Base-by-base conservation (phyloP, 2,888 invertebrate genomes). In the Cactoblastis cactorum region DNA sequence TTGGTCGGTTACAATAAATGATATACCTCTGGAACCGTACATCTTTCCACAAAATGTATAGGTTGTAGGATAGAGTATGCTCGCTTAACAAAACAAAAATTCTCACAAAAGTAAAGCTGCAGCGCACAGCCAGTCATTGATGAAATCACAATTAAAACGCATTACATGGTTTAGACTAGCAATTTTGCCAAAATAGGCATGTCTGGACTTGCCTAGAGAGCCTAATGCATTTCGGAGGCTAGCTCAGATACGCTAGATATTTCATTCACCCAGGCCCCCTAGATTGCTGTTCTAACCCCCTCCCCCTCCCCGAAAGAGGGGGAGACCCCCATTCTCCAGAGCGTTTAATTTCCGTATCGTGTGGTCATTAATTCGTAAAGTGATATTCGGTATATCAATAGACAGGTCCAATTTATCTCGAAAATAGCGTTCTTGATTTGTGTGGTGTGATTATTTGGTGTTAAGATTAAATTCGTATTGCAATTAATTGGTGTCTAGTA, bases 291-390 rank as follows among this genome's bases (percentile, higher is more conserved):
- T 85, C 80, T 79, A 75, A 67, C 67, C 71, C 65, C 69, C 71
- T n/a, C n/a, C n/a, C 55, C 54, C 58, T 58, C 57, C 59, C 32
- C 35, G 45, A 48, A 51, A 50, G 54, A 69, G 72, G 67, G 63
- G 68, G 56, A 65, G 45, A n/a, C 57, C 66, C 54, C 64, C 64
- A 64, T 65, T 62, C 69, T 71, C 73, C 67, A 74, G 74, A 62
- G 71, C 74, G 80, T 78, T 86, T 88, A 88, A 89, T 89, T 89
- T 88, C 86, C 86, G 87, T 82, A 86, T 85, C 82, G 84, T 79
- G 77, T 80, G 80, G 80, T 80, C 86, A 85, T 88, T 88, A 88
- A 88, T 87, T 82, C 80, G 80, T 81, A 80, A 85, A 80, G 75
- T 79, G 77, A 83, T 85, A 85, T 82, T 77, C 51, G 53, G 48